A percentile compares a stretch with the other conserved stretches of the same genome.
Conservation (phyloP, 2,888 invertebrate genomes). For the Hoplodrina ambigua region DNA sequence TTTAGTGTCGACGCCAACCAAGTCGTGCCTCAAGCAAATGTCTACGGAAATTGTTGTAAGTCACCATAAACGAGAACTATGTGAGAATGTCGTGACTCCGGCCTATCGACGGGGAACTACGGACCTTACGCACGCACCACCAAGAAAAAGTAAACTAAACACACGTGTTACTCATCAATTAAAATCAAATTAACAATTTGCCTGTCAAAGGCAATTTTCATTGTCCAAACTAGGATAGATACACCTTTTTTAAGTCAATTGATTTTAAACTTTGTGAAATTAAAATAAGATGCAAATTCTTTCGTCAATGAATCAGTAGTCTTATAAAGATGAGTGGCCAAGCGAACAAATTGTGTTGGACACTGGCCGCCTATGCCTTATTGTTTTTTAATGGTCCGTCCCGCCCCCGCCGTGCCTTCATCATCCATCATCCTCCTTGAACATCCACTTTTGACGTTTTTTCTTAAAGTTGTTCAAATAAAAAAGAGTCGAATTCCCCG, state of each 20-base stretch:
- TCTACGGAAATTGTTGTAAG: constrained; percentile 34
- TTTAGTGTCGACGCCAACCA: constrained; percentile 37
- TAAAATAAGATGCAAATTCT: constrained; percentile 40
- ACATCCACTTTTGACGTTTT: constrained; percentile 69
- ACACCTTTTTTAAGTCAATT: constrained; percentile 5
- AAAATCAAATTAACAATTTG: constrained; percentile 82
- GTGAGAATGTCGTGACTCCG: constrained; percentile 58
- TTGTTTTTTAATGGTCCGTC: constrained; percentile 88
- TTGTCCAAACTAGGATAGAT: constrained; percentile 66
- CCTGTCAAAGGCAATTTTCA: constrained; percentile 76
- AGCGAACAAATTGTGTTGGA: constrained; percentile 85
- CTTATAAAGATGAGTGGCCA: constrained; percentile 82
- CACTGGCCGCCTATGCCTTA: constrained; percentile 83
- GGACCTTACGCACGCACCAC: constrained; percentile 39
- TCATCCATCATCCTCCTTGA: constrained; percentile 83
- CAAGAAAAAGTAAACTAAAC: constrained; percentile 53
- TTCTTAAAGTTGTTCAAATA: constrained; percentile 76
- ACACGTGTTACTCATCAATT: constrained; percentile 80
- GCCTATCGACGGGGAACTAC: constrained; percentile 24
- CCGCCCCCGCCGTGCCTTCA: constrained; percentile 81
- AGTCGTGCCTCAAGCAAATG: constrained; percentile 53
- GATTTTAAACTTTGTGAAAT: constrained; percentile 35
- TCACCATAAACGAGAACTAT: constrained; percentile 56
- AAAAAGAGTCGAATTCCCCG: constrained; percentile 81
- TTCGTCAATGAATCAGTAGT: constrained; percentile 27